Evolutionary conservation across 2,113 vertebrate species (phyloP).

Genomic region (Talpa occidentalis): DNA sequence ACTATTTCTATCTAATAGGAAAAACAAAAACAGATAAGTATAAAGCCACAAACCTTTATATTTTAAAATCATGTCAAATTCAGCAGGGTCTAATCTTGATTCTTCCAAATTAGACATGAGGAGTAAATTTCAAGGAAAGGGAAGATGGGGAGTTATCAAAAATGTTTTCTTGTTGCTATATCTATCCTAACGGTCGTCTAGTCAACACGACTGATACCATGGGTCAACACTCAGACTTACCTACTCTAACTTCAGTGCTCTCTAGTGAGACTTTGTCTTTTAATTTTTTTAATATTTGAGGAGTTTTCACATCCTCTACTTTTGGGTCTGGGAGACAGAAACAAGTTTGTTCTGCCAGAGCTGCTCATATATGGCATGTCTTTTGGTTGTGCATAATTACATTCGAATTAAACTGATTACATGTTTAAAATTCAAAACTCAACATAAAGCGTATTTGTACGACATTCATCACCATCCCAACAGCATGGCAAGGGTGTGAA

Average conservation of each 20-base stretch:
- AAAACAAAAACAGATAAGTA: constrained; percentile 33
- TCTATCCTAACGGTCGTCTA: background rate
- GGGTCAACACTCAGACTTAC: constrained; percentile 34
- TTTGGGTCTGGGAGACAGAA: background rate
- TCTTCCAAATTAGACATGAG: constrained; percentile 53
- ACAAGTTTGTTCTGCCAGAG: background rate
- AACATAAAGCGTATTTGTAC: background rate
- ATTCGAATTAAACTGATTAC: background rate
- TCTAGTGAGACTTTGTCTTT: background rate
- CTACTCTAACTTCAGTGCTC: background rate
- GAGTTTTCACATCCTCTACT: background rate
- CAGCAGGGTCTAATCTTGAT: constrained; percentile 17
- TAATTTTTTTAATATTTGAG: constrained; percentile 6
- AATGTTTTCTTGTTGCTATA: background rate
- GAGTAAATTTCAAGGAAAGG: constrained; percentile 40
- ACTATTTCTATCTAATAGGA: constrained; percentile 10
- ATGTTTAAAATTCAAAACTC: background rate
- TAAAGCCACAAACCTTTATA: background rate
- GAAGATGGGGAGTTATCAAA: constrained; percentile 29
- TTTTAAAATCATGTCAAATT: constrained; percentile 47
- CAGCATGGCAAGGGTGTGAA: background rate
- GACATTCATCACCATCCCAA: background rate
- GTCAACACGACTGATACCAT: no score
- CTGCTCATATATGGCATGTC: no score
- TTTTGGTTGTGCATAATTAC: constrained; percentile 1